Evolutionary conservation across 2,888 invertebrate species (phyloP), one percentile per base, ranked within the genome.

Genomic region (Lasioglossum vierecki): DNA sequence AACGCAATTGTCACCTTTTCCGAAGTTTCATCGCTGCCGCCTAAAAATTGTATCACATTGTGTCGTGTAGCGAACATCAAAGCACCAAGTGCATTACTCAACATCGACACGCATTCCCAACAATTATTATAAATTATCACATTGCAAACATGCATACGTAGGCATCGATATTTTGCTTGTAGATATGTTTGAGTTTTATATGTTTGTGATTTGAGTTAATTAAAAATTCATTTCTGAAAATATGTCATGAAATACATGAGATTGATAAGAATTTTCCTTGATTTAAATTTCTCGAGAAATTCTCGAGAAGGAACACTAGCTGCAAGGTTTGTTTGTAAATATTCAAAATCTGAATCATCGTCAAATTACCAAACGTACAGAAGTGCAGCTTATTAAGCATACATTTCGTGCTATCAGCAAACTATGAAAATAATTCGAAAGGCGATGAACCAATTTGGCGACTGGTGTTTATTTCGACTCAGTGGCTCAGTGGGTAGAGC

Each of bases 81-180:
- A 49, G 6, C 49, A 49, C 5, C 49, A 22, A 49, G 49, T 49
- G 18, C 49, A n/a, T 57, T n/a, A 57, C 57, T n/a, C 11, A 0
- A n/a, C 57, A n/a, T 57, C 57, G n/a, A 57, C 57, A 11, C n/a
- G 11, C 57, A 57, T n/a, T 57, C n/a, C n/a, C n/a, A 57, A n/a
- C n/a, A 57, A 53, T 53, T 53, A n/a, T n/a, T n/a, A n/a, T n/a
- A 57, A 57, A 57, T 57, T 57, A n/a, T 57, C 57, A 57, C 57
- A 57, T 57, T n/a, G n/a, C n/a, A 57, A n/a, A 9, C n/a, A 57
- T 57, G 57, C 57, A n/a, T 57, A n/a, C n/a, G 57, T 57, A 57
- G 57, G n/a, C 57, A 57, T 57, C 11, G 57, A 57, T n/a, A 6
- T 57, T 9, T 3, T 57, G 46, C n/a, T n/a, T n/a, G n/a, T n/a